Conservation (phyloP, 2,797 vertebrate genomes). For the Poecilia picta region DNA sequence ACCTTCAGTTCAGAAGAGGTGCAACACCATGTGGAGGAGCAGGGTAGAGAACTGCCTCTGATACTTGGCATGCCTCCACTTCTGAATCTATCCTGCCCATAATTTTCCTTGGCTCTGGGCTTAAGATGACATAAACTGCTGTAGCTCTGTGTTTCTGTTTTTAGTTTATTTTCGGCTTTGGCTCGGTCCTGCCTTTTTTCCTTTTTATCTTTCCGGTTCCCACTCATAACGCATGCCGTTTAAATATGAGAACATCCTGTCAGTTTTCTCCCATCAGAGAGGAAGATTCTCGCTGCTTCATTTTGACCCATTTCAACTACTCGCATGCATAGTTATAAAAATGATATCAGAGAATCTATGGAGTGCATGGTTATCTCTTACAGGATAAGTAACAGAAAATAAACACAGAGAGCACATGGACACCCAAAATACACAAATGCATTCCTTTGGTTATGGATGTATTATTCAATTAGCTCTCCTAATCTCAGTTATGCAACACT, state of each 20-base stretch:
- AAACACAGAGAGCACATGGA: constrained; percentile 9
- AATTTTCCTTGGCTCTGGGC: constrained; percentile 19
- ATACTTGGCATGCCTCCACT: constrained; percentile 72
- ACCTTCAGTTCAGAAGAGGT: constrained; percentile 65
- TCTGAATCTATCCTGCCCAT: constrained; percentile 11
- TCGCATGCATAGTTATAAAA: background rate
- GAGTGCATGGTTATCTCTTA: background rate
- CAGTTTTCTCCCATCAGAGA: constrained; percentile 36
- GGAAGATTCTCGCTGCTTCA: constrained; percentile 1
- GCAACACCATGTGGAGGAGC: constrained; percentile 57
- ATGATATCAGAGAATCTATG: background rate
- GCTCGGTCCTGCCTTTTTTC: background rate
- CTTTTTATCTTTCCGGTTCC: constrained; percentile 4
- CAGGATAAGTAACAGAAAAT: background rate
- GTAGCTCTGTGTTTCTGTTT: background rate
- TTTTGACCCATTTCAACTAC: constrained; percentile 1
- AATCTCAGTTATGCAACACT: constrained; percentile 45
- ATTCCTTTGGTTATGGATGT: constrained; percentile 26
- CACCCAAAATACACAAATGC: constrained; percentile 18
- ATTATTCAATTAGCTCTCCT: constrained; percentile 37
- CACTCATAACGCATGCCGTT: constrained; percentile 49
- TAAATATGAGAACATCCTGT: constrained; percentile 12
- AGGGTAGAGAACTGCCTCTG: constrained; percentile 71
- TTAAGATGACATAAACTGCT: constrained; percentile 5
- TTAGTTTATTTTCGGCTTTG: constrained; percentile 4